phyloP scores from a whole-genome alignment of 1,140 invertebrate species.

The Daktulosphaira vitifoliae region DNA sequence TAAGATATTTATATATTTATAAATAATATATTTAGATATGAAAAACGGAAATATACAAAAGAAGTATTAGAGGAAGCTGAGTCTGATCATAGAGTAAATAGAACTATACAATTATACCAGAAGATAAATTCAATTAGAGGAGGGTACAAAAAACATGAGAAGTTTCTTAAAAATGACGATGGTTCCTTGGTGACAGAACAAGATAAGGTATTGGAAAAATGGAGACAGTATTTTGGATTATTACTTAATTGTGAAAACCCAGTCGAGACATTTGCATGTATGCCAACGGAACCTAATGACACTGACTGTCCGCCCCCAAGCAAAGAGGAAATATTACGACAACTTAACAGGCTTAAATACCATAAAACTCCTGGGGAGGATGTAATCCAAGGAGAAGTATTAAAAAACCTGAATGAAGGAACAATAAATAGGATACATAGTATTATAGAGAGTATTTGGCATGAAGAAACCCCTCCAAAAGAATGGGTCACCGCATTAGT shows the following conservation, averaged over 20 bases:
- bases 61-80: constrained; percentile 12
- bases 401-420: background rate
- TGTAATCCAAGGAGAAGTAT: background rate
- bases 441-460: background rate
- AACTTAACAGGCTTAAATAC: constrained; percentile 33
- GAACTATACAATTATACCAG: constrained; percentile 33
- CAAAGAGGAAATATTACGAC: background rate
- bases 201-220: background rate
- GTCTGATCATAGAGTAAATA: background rate
- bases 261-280: background rate
- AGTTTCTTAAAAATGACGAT: constrained; percentile 4
- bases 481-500: background rate
- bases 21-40: constrained; percentile 3
- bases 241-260: background rate
- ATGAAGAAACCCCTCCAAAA: background rate
- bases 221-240: background rate
- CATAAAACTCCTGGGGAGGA: constrained; percentile 20
- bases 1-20: too few relatives aligned
- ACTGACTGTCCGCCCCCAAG: background rate
- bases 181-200: background rate
- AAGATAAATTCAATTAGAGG: constrained; percentile 23
- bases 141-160: constrained; percentile 7
- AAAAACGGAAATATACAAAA: background rate
- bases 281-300: background rate
- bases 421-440: background rate